These are phyloP conservation scores for Trididemnum clinides DNA, from an alignment of 23 tunicate species.

Conservation along the genomic window DNA sequence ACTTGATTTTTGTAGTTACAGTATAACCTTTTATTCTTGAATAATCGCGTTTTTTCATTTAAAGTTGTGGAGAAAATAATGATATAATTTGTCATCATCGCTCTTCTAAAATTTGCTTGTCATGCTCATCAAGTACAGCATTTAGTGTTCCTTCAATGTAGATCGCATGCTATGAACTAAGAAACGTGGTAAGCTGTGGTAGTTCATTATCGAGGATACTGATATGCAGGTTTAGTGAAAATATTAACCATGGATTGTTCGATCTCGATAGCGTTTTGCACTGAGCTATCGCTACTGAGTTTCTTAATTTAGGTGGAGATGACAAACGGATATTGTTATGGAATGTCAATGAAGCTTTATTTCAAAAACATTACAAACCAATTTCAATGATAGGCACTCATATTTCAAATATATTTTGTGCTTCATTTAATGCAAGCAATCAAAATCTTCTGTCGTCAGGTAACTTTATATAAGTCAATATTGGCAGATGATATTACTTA, in stretches of 20 bases:
- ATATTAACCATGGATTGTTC: background rate
- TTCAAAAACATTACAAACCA: constrained; percentile 56
- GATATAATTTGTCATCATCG: too few relatives aligned
- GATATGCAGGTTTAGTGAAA: too few relatives aligned
- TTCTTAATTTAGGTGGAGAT: constrained; percentile 72
- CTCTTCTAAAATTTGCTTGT: too few relatives aligned
- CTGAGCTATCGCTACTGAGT: background rate
- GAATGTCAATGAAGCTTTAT: constrained; percentile 46
- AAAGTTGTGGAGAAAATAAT: too few relatives aligned
- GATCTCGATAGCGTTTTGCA: background rate
- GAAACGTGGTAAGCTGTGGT: background rate
- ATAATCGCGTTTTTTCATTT: too few relatives aligned
- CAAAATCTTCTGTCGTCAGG: constrained; percentile 72
- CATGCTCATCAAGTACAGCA: too few relatives aligned
- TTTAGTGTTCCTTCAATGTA: too few relatives aligned
- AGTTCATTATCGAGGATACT: background rate
- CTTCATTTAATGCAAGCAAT: constrained; percentile 47
- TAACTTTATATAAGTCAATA: background rate
- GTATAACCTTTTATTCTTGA: too few relatives aligned
- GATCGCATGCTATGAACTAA: background rate
- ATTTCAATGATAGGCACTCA: constrained; percentile 60
- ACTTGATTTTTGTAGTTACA: too few relatives aligned
- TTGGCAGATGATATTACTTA: too few relatives aligned
- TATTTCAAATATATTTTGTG: constrained; percentile 79
- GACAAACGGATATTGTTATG: constrained; percentile 79